These are phyloP conservation scores for Elymnias hypermnestra DNA, from an alignment of 1,140 invertebrate genomes.

Conservation along the genomic window DNA sequence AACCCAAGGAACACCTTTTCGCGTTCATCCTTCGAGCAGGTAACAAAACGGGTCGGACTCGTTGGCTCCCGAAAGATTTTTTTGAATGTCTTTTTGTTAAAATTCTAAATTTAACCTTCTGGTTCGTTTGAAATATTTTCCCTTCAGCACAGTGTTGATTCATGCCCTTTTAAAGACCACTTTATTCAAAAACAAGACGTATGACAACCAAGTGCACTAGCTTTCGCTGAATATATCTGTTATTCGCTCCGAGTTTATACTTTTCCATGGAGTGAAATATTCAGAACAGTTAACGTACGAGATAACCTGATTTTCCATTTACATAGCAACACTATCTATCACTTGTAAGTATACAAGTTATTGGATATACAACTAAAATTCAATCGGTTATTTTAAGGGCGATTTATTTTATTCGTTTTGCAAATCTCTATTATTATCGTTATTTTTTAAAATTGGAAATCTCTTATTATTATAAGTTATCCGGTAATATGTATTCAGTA, in stretches of 20 bases:
- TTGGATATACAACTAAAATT: constrained; percentile 4
- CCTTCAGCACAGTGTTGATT: neutral
- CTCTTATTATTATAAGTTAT: no score
- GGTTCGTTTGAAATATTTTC: constrained; percentile 1
- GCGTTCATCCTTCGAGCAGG: constrained; percentile 15
- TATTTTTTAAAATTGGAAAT: no score
- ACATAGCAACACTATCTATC: constrained; percentile 18
- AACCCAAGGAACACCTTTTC: constrained; percentile 5
- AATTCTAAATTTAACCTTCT: constrained; percentile 18
- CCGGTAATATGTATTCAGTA: neutral
- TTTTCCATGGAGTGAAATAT: no score
- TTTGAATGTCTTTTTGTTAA: constrained; percentile 20
- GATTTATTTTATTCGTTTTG: no score
- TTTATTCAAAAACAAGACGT: no score
- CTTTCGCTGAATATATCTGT: no score
- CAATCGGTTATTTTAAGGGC: constrained; percentile 1
- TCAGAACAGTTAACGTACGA: constrained; percentile 19
- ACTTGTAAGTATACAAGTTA: constrained; percentile 7
- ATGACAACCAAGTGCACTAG: no score
- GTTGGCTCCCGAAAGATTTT: constrained; percentile 21
- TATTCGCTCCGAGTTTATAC: constrained; percentile 2
- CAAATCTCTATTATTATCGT: no score
- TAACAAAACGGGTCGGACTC: constrained; percentile 26
- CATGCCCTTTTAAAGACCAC: no score
- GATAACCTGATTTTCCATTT: constrained; percentile 24